Base-by-base conservation (phyloP, 2,888 invertebrate genomes). In the Diaprepes abbreviatus region DNA sequence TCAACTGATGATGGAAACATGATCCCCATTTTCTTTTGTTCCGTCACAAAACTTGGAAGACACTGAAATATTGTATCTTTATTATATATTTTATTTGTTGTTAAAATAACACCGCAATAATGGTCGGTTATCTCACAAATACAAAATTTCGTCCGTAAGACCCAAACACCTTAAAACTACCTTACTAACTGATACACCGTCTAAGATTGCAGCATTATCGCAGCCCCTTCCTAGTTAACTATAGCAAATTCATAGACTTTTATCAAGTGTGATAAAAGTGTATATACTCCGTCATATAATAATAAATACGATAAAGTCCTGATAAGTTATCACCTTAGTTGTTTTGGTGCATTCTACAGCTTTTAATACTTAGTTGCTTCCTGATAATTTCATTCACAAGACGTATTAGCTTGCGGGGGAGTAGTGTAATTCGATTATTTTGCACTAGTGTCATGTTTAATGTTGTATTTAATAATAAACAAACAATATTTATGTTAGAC, bases 311-410 rank as follows among this genome's bases (percentile, higher is more conserved):
- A 78, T 75, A 77, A 77, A 76, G 75, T 73, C 74, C 77, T 78
- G 80, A 82, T 82, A 81, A 77, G 79, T 80, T 82, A 82, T 82
- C 82, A 82, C 81, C 81, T 81, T 80, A 77, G 79, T 78, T 80
- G 78, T 80, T 80, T 81, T 77, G 79, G 79, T 80, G 79, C 78
- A 79, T 75, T 76, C 74, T 68, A 66, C 68, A 73, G 76, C 76
- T 77, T 78, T 76, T 75, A 68, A 68, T 70, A 74, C 70, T 65
- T 59, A 70, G 63, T 70, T 52, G 70, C 71, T 77, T 75, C 72
- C 69, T 74, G 76, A 77, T 76, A 77, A 75, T 19, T 55, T 73
- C 75, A 76, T 77, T 77, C 77, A 76, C 76, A 74, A 75, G 60
- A 69, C 66, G 62, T 55, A 28, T 16, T 1, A 2, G 17, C 16